These are phyloP conservation scores for Drosophila malerkotliana DNA, from an alignment of 1,140 invertebrate species.

Conservation along the genomic window DNA sequence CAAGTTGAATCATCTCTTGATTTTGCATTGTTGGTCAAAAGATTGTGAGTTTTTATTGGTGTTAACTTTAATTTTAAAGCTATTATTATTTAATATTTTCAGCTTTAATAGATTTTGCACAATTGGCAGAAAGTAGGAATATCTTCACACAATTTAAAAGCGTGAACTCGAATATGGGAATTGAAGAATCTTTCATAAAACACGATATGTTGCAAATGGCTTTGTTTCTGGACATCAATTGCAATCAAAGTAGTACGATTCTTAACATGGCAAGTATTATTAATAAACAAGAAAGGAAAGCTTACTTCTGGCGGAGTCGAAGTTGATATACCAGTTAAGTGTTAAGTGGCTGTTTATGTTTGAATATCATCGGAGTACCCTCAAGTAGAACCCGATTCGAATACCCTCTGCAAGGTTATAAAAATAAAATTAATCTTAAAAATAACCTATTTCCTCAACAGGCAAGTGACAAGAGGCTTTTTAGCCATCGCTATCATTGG, in stretches of 20 bases:
- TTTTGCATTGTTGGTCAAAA: slow-evolving; percentile 54
- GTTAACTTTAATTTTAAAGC: neutral
- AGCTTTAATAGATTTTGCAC: slow-evolving; percentile 51
- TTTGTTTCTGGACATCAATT: slow-evolving; percentile 68
- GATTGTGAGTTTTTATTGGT: slow-evolving; percentile 39
- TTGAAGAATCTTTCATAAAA: slow-evolving; percentile 22
- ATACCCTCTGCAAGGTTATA: too few species aligned
- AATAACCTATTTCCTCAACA: neutral
- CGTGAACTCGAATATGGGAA: slow-evolving; percentile 9
- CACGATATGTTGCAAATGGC: slow-evolving; percentile 50
- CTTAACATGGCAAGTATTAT: slow-evolving; percentile 43
- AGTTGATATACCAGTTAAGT: too few species aligned
- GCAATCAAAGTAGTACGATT: slow-evolving; percentile 41
- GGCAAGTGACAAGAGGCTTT: slow-evolving; percentile 40
- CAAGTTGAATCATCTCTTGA: slow-evolving; percentile 54
- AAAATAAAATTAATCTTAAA: too few species aligned
- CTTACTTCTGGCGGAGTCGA: neutral
- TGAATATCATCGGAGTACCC: too few species aligned
- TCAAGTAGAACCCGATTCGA: too few species aligned
- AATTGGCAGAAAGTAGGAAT: slow-evolving; percentile 16
- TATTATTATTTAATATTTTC: slow-evolving; percentile 1
- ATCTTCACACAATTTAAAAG: slow-evolving; percentile 49
- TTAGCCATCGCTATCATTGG: slow-evolving; percentile 63
- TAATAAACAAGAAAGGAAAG: neutral
- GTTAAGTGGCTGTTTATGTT: too few species aligned